A percentile compares a stretch with the other conserved stretches of the same genome.
phyloP scores from a whole-genome alignment of 2,113 vertebrate species.

The Cynoglossus semilaevis region DNA sequence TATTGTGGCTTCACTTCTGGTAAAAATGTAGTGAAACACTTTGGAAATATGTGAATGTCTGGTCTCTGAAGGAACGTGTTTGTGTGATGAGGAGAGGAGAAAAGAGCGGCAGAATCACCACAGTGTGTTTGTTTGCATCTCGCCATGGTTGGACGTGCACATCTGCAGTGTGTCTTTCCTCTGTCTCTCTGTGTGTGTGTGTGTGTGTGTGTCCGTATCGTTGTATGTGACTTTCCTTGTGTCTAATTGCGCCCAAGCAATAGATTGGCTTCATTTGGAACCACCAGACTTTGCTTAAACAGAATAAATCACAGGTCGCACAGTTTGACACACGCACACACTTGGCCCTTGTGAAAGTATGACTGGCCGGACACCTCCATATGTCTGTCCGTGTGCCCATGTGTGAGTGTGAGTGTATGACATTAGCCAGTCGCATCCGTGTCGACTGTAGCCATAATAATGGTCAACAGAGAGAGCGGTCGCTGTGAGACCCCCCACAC shows the following conservation, averaged over 20 bases:
- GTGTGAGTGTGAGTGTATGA: conserved; percentile 24
- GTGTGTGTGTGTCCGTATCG: conserved; percentile 29
- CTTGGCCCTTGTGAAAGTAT: conserved; percentile 7
- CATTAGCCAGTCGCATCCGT: conserved; percentile 54
- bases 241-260: conserved; percentile 49
- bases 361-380: conserved; percentile 29
- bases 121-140: conserved; percentile 47
- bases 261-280: conserved; percentile 72
- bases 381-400: conserved; percentile 5
- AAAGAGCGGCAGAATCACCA: conserved; percentile 20
- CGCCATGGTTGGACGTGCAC: conserved; percentile 13
- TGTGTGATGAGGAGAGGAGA: conserved; percentile 14
- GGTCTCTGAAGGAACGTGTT: conserved; percentile 9
- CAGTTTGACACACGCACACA: conserved; percentile 17
- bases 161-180: conserved; percentile 30
- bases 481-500: conserved; percentile 62
- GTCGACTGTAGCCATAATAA: conserved; percentile 54
- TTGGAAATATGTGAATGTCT: conserved; percentile 1
- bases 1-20: background rate
- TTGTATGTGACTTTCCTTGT: conserved; percentile 16
- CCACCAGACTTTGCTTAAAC: conserved; percentile 74
- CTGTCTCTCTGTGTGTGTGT: conserved; percentile 6
- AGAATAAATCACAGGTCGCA: conserved; percentile 66
- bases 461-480: conserved; percentile 45
- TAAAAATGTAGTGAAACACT: background rate